Percentiles rank a stretch among this genome's conserved stretches.
Conservation (phyloP, 1,140 invertebrate genomes). For the Microplitis demolitor region DNA sequence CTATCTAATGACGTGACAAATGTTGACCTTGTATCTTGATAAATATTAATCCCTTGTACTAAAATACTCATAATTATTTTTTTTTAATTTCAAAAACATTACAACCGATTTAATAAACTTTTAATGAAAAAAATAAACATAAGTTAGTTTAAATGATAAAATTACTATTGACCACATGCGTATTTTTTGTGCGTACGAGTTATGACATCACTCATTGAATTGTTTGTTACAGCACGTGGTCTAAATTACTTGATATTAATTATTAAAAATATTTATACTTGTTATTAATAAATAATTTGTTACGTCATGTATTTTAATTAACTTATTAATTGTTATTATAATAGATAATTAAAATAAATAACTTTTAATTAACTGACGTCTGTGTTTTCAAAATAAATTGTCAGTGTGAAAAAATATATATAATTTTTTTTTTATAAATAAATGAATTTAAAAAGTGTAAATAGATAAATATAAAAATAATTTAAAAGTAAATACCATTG, state of each 20-base stretch:
- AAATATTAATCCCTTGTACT: constrained; percentile 1
- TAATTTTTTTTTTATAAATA: too few relatives aligned
- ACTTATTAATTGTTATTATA: too few relatives aligned
- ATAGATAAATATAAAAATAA: background rate
- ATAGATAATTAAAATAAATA: too few relatives aligned
- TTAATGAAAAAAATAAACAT: too few relatives aligned
- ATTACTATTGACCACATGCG: too few relatives aligned
- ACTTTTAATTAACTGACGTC: too few relatives aligned
- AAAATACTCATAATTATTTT: background rate
- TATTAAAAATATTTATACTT: background rate
- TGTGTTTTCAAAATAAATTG: too few relatives aligned
- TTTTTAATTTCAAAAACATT: background rate
- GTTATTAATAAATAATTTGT: background rate
- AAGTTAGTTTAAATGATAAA: too few relatives aligned
- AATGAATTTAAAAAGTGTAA: too few relatives aligned
- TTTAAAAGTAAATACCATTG: background rate
- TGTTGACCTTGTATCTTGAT: background rate
- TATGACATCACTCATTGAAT: background rate
- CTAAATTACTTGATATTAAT: too few relatives aligned
- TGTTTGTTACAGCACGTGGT: background rate
- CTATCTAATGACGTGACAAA: constrained; percentile 1
- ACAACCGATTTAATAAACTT: too few relatives aligned
- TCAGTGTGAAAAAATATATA: too few relatives aligned
- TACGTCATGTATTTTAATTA: background rate
- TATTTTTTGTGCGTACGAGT: background rate